Conservation (phyloP, 53 echinoderm and acorn worm genomes). For the Zoroaster sp. region DNA sequence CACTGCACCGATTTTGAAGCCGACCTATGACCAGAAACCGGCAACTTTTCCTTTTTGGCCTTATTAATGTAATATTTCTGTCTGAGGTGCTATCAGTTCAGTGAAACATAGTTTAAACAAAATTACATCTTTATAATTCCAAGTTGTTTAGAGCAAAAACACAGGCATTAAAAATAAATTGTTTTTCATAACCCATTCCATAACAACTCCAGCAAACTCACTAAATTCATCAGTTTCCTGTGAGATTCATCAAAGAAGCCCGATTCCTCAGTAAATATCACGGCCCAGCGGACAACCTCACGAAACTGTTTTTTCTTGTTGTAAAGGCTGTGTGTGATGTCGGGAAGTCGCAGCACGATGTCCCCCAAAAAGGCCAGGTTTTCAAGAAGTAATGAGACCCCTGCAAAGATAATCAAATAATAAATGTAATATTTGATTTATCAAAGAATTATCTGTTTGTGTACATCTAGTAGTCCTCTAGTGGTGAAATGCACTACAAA, state of each 20-base stretch:
- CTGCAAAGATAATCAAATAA: too few relatives aligned
- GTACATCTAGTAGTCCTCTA: too few relatives aligned
- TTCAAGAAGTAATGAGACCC: conserved; percentile 83
- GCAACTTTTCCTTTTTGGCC: too few relatives aligned
- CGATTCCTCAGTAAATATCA: conserved; percentile 64
- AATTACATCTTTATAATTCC: too few relatives aligned
- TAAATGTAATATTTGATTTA: too few relatives aligned
- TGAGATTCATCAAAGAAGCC: conserved; percentile 80
- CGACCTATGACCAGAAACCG: too few relatives aligned
- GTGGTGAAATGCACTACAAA: neutral
- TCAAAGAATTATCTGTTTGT: too few relatives aligned
- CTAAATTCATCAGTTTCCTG: conserved; percentile 74
- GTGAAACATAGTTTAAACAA: too few relatives aligned
- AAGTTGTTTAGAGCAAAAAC: neutral
- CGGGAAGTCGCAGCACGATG: conserved; percentile 82
- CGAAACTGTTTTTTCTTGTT: conserved; percentile 72
- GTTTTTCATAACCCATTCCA: neutral
- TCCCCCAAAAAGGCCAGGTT: conserved; percentile 90
- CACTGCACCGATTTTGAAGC: too few relatives aligned
- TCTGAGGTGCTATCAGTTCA: too few relatives aligned
- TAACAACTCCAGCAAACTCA: conserved; percentile 52
- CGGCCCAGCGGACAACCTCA: conserved; percentile 71
- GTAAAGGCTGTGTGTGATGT: conserved; percentile 74
- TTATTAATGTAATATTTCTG: too few relatives aligned
- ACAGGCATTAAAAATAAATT: neutral